Percentiles rank a stretch among this genome's conserved stretches.
Conservation (phyloP, 53 echinoderm and acorn worm genomes). For the Patiria pectinifera region DNA sequence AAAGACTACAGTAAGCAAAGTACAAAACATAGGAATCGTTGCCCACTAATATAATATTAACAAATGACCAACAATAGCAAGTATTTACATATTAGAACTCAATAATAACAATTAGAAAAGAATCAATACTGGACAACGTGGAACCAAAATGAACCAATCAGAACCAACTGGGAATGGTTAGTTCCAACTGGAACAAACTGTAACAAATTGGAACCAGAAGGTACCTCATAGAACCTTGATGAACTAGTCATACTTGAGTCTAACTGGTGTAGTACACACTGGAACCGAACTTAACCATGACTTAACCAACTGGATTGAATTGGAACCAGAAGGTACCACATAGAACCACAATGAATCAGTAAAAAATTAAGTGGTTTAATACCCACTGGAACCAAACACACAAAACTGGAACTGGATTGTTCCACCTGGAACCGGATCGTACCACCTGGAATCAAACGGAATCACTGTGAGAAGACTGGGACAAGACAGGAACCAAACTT, state of each 20-base stretch:
- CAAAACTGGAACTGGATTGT: too few species aligned
- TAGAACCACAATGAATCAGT: too few species aligned
- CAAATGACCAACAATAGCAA: neutral
- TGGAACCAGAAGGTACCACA: neutral
- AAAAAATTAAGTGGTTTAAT: too few species aligned
- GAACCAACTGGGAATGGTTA: neutral
- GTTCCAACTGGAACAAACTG: neutral
- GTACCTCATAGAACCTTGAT: neutral
- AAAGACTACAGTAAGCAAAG: neutral
- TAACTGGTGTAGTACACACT: neutral
- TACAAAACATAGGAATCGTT: neutral
- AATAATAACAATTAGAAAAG: neutral
- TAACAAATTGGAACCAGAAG: neutral
- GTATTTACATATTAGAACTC: conserved; percentile 25
- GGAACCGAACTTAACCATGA: neutral
- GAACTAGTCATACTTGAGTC: too few species aligned
- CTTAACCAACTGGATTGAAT: neutral
- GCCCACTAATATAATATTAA: neutral
- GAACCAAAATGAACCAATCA: neutral
- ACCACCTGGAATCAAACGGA: neutral
- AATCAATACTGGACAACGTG: neutral
- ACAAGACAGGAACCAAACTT: neutral
- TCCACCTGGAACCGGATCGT: too few species aligned
- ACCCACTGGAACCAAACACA: too few species aligned
- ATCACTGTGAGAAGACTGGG: neutral